These are phyloP conservation scores for Bombylius major DNA, from an alignment of 2,888 invertebrate species.

Conservation along the genomic window DNA sequence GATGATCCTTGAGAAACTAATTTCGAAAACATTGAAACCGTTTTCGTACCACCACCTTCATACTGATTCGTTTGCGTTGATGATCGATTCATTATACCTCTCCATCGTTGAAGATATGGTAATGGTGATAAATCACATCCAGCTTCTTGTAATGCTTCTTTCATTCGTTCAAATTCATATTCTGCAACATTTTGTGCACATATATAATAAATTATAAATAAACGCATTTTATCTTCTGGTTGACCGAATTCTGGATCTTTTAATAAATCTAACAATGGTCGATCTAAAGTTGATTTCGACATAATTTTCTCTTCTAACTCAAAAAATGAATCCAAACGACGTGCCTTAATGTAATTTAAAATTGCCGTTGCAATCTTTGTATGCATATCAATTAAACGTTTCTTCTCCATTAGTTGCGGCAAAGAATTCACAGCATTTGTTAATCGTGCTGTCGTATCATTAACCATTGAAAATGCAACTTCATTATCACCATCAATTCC, in stretches of 20 bases:
- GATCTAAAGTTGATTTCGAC: constrained; percentile 71
- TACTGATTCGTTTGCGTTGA: constrained; percentile 56
- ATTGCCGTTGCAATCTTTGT: constrained; percentile 94
- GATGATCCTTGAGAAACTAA: constrained; percentile 93
- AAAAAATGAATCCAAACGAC: constrained; percentile 90
- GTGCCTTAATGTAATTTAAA: constrained; percentile 69
- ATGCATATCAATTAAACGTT: constrained; percentile 96
- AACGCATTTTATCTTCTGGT: constrained; percentile 81
- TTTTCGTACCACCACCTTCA: constrained; percentile 89
- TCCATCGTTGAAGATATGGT: constrained; percentile 86
- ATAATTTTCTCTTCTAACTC: constrained; percentile 97
- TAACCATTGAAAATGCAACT: constrained; percentile 72
- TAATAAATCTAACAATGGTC: constrained; percentile 76
- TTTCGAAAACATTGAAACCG: constrained; percentile 97
- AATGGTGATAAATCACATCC: constrained; percentile 79
- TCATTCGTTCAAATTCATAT: constrained; percentile 71
- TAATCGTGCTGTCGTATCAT: constrained; percentile 83
- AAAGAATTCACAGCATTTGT: constrained; percentile 92
- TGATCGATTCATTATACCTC: constrained; percentile 37
- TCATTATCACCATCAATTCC: constrained; percentile 83
- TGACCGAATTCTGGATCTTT: constrained; percentile 77
- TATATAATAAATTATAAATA: constrained; percentile 86
- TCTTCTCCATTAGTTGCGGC: constrained; percentile 93
- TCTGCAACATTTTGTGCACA: constrained; percentile 71
- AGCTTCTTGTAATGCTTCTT: constrained; percentile 59